These are phyloP conservation scores for Teleiodes luculella DNA, from an alignment of 2,888 invertebrate species.

Conservation along the genomic window DNA sequence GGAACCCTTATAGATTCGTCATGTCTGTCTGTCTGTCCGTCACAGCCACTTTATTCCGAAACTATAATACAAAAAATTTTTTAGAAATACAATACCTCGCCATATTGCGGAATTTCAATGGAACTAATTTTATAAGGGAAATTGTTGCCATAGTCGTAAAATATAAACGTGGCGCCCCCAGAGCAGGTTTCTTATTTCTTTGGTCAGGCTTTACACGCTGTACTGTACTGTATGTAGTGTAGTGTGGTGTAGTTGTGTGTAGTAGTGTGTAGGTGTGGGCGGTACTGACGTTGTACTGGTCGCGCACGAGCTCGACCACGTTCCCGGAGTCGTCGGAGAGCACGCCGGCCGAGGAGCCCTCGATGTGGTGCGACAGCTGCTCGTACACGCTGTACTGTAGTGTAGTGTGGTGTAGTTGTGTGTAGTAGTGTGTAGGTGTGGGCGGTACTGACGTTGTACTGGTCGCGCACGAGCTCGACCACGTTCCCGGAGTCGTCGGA, in stretches of 20 bases:
- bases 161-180: too few species aligned
- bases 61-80: too few species aligned
- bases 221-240: too few species aligned
- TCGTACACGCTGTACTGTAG: constrained; percentile 92
- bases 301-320: constrained; percentile 95
- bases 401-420: not conserved
- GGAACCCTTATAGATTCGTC: too few species aligned
- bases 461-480: constrained; percentile 94
- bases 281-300: constrained; percentile 88
- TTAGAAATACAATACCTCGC: too few species aligned
- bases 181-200: too few species aligned
- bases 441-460: constrained; percentile 84
- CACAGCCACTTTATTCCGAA: too few species aligned
- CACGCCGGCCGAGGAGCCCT: constrained; percentile 95
- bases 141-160: too few species aligned
- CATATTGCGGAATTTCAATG: too few species aligned
- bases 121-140: too few species aligned
- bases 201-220: too few species aligned
- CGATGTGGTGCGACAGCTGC: constrained; percentile 90
- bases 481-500: constrained; percentile 97
- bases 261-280: not conserved
- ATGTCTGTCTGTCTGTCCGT: too few species aligned
- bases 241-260: not conserved
- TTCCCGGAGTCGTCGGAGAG: constrained; percentile 96
- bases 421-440: not conserved